Conservation (phyloP, 2,888 invertebrate genomes). For the Odontothrips loti region DNA sequence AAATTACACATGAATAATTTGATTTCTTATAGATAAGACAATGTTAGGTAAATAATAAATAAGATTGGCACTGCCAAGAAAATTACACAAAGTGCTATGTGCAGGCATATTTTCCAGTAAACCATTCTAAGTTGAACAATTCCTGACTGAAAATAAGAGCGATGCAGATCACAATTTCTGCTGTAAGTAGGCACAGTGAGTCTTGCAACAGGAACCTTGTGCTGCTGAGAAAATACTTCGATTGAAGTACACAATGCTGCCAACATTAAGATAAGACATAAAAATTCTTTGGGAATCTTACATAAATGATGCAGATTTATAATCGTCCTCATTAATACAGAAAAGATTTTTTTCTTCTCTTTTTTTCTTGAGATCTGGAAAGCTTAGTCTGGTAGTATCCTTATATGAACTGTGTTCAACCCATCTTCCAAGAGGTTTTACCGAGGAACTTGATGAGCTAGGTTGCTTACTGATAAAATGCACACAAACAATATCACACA, state of each 20-base stretch:
- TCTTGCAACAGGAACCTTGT: too few species aligned
- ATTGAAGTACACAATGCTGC: neutral
- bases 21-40: neutral
- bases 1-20: neutral
- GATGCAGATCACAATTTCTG: too few species aligned
- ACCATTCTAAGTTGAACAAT: too few species aligned
- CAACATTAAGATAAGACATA: neutral
- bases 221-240: too few species aligned
- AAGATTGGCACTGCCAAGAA: too few species aligned
- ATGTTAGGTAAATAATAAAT: constrained; percentile 4
- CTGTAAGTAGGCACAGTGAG: too few species aligned
- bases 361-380: neutral
- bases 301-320: neutral
- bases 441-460: neutral
- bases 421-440: neutral
- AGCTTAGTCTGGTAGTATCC: constrained; percentile 14
- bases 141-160: too few species aligned
- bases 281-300: neutral
- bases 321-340: constrained; percentile 10
- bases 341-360: neutral
- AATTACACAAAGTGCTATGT: too few species aligned
- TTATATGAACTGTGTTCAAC: neutral
- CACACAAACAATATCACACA: constrained; percentile 33
- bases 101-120: too few species aligned
- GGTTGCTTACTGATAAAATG: neutral